These are phyloP conservation scores for Aphaenogaster floridana DNA, from an alignment of 1,140 invertebrate species.

Conservation along the genomic window DNA sequence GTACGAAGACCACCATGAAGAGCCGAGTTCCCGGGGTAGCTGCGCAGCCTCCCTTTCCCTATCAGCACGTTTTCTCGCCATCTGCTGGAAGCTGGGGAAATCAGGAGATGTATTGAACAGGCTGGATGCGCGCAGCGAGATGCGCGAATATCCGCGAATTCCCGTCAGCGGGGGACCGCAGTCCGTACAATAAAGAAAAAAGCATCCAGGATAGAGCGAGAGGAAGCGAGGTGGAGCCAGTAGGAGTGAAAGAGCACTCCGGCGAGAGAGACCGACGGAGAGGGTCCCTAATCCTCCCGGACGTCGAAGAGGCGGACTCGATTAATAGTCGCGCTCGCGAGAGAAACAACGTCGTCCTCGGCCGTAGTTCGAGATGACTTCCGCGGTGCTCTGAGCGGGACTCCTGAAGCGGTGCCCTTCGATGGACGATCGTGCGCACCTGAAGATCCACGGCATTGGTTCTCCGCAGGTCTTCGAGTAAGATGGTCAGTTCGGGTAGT, in stretches of 20 bases:
- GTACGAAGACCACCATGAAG: background rate
- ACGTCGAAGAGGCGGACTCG: constrained; percentile 76
- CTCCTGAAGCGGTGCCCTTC: constrained; percentile 55
- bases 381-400: constrained; percentile 58
- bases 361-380: constrained; percentile 65
- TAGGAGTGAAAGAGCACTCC: constrained; percentile 32
- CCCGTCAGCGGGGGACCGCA: constrained; percentile 84
- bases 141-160: constrained; percentile 85
- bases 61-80: constrained; percentile 76
- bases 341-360: constrained; percentile 74
- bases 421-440: constrained; percentile 60
- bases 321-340: constrained; percentile 76
- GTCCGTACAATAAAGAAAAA: constrained; percentile 84
- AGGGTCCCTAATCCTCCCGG: constrained; percentile 74
- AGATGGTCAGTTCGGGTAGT: constrained; percentile 22
- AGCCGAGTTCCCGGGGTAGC: constrained; percentile 40
- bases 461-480: constrained; percentile 3
- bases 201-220: constrained; percentile 75
- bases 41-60: constrained; percentile 66
- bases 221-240: constrained; percentile 56
- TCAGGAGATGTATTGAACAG: constrained; percentile 86
- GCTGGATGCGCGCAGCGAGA: constrained; percentile 85
- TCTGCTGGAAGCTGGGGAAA: constrained; percentile 85
- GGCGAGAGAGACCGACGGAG: constrained; percentile 61
- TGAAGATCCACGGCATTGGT: constrained; percentile 41